Conservation (phyloP, 2,888 invertebrate species). For the Xanthorhoe designata region DNA sequence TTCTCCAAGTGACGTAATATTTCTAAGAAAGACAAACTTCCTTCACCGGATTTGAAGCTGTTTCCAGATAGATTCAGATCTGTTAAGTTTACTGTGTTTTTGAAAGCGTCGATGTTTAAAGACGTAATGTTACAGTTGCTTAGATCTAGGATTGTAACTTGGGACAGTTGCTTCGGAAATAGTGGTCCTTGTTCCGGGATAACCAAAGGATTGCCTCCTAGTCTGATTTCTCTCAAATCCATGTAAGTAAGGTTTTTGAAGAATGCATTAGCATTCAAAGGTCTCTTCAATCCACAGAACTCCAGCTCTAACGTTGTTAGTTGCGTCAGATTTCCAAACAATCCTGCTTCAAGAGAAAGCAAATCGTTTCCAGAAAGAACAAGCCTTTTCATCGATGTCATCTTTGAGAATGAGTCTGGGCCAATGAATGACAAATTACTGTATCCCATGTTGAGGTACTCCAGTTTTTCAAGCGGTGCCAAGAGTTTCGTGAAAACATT, state of each 20-base stretch:
- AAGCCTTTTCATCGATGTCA: constrained; percentile 88
- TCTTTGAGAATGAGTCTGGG: constrained; percentile 88
- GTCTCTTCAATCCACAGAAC: constrained; percentile 87
- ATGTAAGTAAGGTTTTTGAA: constrained; percentile 87
- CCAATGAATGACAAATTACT: constrained; percentile 88
- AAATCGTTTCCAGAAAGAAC: constrained; percentile 89
- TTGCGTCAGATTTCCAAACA: constrained; percentile 88
- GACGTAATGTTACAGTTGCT: constrained; percentile 87
- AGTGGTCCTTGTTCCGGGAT: constrained; percentile 86
- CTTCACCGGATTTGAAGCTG: constrained; percentile 75
- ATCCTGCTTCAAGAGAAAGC: constrained; percentile 87
- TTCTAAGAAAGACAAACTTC: constrained; percentile 84
- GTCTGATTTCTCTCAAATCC: constrained; percentile 88
- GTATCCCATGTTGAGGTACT: constrained; percentile 90
- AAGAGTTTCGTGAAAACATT: constrained; percentile 88
- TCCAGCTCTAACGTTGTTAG: constrained; percentile 89
- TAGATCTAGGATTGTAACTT: constrained; percentile 87
- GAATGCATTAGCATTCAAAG: constrained; percentile 88
- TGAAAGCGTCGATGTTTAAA: constrained; percentile 86
- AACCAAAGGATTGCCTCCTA: constrained; percentile 88
- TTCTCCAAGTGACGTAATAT: constrained; percentile 84
- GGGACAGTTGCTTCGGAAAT: constrained; percentile 88
- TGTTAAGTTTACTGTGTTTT: constrained; percentile 87
- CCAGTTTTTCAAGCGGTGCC: constrained; percentile 87
- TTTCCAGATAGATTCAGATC: constrained; percentile 87